A percentile compares a stretch with the other conserved stretches of the same genome.
Conservation (phyloP, 2,888 invertebrate genomes). For the Cerastis rubricosa region DNA sequence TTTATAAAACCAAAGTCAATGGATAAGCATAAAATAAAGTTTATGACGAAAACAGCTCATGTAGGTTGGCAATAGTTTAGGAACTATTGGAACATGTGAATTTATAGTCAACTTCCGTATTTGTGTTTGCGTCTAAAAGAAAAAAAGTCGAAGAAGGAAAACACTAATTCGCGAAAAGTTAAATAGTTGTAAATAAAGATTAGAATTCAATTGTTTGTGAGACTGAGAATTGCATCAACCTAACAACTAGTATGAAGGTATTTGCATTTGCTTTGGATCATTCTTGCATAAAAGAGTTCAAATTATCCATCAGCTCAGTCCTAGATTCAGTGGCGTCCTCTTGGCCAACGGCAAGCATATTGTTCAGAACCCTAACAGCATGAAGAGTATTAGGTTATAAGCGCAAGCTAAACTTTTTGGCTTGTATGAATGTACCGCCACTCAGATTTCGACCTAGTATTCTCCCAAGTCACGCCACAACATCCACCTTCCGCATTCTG, state of each 20-base stretch:
- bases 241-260: neutral
- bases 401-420: too few species aligned
- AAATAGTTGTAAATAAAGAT: neutral
- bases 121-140: neutral
- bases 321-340: too few species aligned
- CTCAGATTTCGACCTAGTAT: too few species aligned
- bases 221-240: neutral
- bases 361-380: too few species aligned
- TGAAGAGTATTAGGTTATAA: too few species aligned
- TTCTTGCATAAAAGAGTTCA: too few species aligned
- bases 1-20: conserved; percentile 3
- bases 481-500: neutral
- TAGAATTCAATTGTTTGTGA: neutral
- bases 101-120: neutral
- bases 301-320: too few species aligned
- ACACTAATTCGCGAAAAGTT: neutral
- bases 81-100: neutral
- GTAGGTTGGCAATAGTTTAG: conserved; percentile 16
- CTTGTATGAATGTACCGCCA: too few species aligned
- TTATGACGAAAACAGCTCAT: conserved; percentile 3
- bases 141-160: neutral
- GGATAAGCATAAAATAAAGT: conserved; percentile 17
- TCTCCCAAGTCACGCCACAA: neutral
- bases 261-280: too few species aligned
- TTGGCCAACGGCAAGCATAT: too few species aligned